A percentile compares a stretch with the other conserved stretches of the same genome.
phyloP scores from a whole-genome alignment of 2,888 invertebrate genomes.

The Brenthis hecate region DNA sequence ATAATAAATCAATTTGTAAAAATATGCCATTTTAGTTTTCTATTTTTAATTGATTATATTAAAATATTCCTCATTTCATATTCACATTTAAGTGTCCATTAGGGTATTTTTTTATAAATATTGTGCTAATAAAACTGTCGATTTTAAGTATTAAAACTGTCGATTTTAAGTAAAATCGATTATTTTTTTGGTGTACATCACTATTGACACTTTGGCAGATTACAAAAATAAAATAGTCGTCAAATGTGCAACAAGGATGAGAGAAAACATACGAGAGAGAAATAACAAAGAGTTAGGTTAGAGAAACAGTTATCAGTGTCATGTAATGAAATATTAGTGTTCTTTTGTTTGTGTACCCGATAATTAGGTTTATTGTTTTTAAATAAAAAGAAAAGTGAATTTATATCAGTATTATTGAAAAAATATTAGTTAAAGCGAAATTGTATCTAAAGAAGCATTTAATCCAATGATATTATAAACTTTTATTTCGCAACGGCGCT shows the following conservation, averaged over 20 bases:
- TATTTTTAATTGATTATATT: no score
- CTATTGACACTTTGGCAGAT: conserved; percentile 19
- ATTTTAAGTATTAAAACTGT: neutral
- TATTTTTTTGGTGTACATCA: neutral
- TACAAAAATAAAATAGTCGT: conserved; percentile 8
- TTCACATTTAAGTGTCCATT: no score
- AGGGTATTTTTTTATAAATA: no score
- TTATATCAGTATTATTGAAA: conserved; percentile 7
- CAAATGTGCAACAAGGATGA: conserved; percentile 36
- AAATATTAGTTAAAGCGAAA: neutral
- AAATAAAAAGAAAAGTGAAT: neutral
- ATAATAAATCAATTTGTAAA: no score
- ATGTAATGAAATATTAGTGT: conserved; percentile 22
- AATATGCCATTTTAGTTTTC: no score
- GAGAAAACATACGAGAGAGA: conserved; percentile 28
- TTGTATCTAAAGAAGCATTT: conserved; percentile 17
- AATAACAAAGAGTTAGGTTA: conserved; percentile 34
- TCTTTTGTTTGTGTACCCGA: conserved; percentile 29
- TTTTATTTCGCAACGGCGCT: conserved; percentile 32
- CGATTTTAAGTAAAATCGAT: conserved; percentile 6
- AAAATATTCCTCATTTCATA: no score
- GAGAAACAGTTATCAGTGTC: conserved; percentile 29
- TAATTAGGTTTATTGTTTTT: conserved; percentile 6
- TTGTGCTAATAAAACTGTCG: neutral
- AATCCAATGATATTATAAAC: conserved; percentile 34